Evolutionary conservation across 2,113 vertebrate species (phyloP), one percentile per base, ranked within the genome.

Genomic region (Archilochus colubris): DNA sequence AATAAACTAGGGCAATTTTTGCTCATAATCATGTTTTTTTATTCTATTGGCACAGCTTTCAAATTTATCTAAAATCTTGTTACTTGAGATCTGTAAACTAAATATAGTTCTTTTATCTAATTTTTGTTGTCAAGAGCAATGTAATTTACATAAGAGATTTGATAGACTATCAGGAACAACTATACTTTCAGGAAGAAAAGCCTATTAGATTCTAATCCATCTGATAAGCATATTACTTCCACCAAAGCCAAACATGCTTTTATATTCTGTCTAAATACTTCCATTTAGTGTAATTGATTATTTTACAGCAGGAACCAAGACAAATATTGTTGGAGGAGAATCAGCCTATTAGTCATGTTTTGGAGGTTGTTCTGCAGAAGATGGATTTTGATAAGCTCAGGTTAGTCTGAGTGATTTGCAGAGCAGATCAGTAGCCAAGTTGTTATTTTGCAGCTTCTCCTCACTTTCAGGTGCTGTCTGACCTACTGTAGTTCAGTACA

Each of bases 171-270:
- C 66, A 82, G 93, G 81, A 86, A 89, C 63, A 92, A 78, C 75
- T 62, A 31, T 59, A 76, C 59, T 85, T 59, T n/a, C 70, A 86
- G 59, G 89, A 82, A 88, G 89, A 93, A 96, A 95, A 93, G 70
- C 67, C 91, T 94, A 72, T 88, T 92, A 90, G 87, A 96, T 95
- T 88, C 91, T 95, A 96, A 95, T 97, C 91, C 92, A 91, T 86
- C 93, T 97, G 88, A 93, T 93, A 92, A 97, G 67, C 73, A 31
- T 82, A 86, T 96, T 89, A 82, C 78, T 84, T 91, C 70, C 68
- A 83, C 95, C 93, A 93, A 94, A 95, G 88, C 59, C 7, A 50
- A 94, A 58, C 30, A 50, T 68, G 36, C 82, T 95, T 82, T 82
- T 3, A 20, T 82, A 87, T 90, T 94, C 93, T 88, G 67, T 82